Percentiles rank a stretch among this genome's conserved stretches.
phyloP scores from a whole-genome alignment of 2,888 invertebrate genomes.

The Chydorus sphaericus region DNA sequence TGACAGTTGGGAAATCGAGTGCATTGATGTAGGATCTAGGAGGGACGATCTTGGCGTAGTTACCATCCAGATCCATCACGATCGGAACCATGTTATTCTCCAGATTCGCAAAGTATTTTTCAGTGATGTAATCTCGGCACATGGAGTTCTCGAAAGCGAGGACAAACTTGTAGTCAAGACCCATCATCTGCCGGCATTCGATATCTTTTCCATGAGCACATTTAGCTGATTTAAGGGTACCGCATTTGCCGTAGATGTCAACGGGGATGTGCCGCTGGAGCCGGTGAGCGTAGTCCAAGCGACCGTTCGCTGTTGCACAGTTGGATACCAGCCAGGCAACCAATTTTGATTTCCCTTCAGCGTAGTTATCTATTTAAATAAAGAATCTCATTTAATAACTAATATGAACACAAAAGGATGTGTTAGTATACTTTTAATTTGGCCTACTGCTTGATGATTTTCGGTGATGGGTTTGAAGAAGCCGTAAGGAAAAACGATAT shows the following conservation, averaged over 20 bases:
- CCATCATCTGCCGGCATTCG: constrained; percentile 76
- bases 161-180: constrained; percentile 89
- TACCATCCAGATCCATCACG: too few species aligned
- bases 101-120: constrained; percentile 93
- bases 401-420: too few species aligned
- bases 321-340: constrained; percentile 97
- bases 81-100: too few species aligned
- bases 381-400: too few species aligned
- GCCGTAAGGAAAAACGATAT: constrained; percentile 94
- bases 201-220: constrained; percentile 58
- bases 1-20: too few species aligned
- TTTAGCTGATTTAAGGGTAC: constrained; percentile 56
- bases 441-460: too few species aligned
- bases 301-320: constrained; percentile 80
- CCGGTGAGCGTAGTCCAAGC: constrained; percentile 73
- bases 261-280: constrained; percentile 72
- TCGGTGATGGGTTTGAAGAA: too few species aligned
- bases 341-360: constrained; percentile 78
- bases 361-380: constrained; percentile 66
- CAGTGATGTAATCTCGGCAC: constrained; percentile 88
- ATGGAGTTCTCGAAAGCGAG: constrained; percentile 94
- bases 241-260: constrained; percentile 85
- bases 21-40: too few species aligned
- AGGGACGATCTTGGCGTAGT: too few species aligned
- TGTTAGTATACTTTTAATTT: too few species aligned